These are phyloP conservation scores for Pimephales promelas DNA, from an alignment of 2,113 vertebrate species.

Conservation along the genomic window DNA sequence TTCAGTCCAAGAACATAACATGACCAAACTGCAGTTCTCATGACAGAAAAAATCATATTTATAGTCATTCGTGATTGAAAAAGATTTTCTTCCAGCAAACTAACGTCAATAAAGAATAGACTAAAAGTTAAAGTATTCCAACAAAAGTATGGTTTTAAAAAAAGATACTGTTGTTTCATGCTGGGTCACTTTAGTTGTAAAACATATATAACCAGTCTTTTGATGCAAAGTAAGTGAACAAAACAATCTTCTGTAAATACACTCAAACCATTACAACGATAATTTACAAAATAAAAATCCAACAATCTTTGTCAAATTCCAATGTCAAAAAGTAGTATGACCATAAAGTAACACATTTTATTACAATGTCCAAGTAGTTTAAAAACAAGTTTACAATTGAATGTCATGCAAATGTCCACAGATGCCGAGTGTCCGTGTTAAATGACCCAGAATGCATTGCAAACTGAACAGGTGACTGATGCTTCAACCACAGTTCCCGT, in stretches of 20 bases:
- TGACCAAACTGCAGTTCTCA: background rate
- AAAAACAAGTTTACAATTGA: background rate
- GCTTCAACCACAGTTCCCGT: background rate
- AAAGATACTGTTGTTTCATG: background rate
- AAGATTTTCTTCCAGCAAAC: constrained; percentile 19
- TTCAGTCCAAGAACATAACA: background rate
- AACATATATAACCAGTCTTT: background rate
- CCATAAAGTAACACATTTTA: background rate
- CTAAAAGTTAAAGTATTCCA: background rate
- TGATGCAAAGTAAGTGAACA: background rate
- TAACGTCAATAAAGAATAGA: background rate
- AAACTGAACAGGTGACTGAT: background rate
- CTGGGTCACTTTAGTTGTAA: background rate
- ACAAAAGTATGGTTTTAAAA: background rate
- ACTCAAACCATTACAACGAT: background rate
- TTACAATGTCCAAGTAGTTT: background rate
- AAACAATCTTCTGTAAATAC: background rate
- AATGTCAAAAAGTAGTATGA: constrained; percentile 8
- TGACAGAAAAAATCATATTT: constrained; percentile 6
- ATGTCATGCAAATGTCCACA: constrained; percentile 22
- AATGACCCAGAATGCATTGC: constrained; percentile 40
- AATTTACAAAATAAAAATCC: background rate
- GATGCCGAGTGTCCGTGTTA: background rate
- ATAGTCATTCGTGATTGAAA: constrained; percentile 8
- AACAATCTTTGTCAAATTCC: background rate